Conservation (phyloP, 2,113 vertebrate species). For the Sula dactylatra region DNA sequence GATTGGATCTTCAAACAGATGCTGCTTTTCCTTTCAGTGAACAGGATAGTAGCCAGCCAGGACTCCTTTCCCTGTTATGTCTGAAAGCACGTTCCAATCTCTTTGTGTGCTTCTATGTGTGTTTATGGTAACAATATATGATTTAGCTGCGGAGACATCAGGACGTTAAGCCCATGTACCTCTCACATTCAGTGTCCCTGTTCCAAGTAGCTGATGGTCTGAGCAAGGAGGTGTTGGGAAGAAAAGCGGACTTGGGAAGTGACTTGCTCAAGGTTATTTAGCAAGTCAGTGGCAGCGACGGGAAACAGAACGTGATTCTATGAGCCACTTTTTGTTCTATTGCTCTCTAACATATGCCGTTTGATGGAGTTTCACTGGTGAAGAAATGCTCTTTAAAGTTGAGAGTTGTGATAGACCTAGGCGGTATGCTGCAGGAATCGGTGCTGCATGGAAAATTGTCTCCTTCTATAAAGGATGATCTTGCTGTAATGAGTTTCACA, state of each 20-base stretch:
- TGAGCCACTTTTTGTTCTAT: neutral
- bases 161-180: neutral
- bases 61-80: neutral
- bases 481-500: accelerated
- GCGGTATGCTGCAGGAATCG: neutral
- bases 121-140: neutral
- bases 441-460: neutral
- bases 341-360: neutral
- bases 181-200: neutral
- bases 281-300: neutral
- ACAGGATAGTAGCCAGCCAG: neutral
- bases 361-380: neutral
- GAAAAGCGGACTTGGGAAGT: neutral
- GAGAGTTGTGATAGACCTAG: neutral
- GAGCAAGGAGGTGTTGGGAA: neutral
- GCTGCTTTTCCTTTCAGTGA: neutral
- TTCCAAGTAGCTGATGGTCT: neutral
- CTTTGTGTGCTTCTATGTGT: neutral
- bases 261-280: neutral
- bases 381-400: neutral
- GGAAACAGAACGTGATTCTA: neutral
- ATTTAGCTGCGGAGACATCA: neutral
- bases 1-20: neutral
- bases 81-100: neutral
- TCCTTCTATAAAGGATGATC: neutral